phyloP scores from a whole-genome alignment of 2,113 vertebrate genomes.

The Lasiurus borealis region DNA sequence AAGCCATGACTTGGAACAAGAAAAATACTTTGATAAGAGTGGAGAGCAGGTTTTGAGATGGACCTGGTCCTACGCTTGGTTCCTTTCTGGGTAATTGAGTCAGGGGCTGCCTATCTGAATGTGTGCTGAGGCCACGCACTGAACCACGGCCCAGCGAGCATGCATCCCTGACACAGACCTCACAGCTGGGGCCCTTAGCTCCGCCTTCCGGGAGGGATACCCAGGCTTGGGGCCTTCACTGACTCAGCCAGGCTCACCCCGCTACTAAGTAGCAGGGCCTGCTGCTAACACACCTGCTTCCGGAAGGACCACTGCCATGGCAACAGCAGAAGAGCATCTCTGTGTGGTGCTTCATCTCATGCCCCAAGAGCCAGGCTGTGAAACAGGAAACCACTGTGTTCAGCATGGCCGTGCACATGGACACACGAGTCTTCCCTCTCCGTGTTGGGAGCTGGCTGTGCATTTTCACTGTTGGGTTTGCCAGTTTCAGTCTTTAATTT shows the following conservation, averaged over 20 bases:
- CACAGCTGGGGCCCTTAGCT: not conserved
- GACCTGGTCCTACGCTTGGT: not conserved
- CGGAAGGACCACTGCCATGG: not conserved
- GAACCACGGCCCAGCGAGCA: not conserved
- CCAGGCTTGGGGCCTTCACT: no score
- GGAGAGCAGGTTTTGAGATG: not conserved
- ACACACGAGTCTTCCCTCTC: fast-evolving
- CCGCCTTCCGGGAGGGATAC: not conserved
- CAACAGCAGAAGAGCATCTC: not conserved
- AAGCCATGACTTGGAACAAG: not conserved
- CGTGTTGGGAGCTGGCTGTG: not conserved
- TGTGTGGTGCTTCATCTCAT: not conserved
- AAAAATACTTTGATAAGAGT: not conserved
- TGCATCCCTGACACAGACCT: not conserved
- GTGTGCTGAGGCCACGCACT: fast-evolving
- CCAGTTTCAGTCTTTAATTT: not conserved
- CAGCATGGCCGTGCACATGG: fast-evolving
- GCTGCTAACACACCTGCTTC: not conserved
- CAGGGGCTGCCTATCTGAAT: not conserved
- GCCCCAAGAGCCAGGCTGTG: not conserved
- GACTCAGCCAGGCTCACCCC: not conserved
- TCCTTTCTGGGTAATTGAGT: not conserved
- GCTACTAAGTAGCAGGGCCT: not conserved
- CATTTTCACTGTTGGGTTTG: not conserved
- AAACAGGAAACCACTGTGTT: not conserved